Conservation (phyloP, 2,888 invertebrate genomes). For the Falcaria lacertinaria region DNA sequence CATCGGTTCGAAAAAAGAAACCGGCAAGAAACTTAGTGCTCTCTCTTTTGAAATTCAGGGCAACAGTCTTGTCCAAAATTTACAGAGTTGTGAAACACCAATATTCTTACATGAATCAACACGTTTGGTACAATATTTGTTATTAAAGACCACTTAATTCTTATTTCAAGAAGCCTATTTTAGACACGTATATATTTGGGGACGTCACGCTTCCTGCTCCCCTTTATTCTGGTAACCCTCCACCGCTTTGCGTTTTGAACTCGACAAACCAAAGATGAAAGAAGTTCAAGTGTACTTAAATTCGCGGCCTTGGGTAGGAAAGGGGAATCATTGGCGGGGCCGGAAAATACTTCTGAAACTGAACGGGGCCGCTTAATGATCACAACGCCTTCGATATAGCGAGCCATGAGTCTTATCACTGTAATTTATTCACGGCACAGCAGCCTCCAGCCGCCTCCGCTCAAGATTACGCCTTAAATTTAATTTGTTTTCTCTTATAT, state of each 20-base stretch:
- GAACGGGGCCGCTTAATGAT: slow-evolving; percentile 59
- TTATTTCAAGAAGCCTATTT: too few relatives aligned
- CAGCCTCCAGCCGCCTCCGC: slow-evolving; percentile 21
- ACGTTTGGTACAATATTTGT: too few relatives aligned
- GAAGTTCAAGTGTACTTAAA: slow-evolving; percentile 55
- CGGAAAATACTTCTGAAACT: slow-evolving; percentile 57
- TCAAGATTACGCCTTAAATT: not conserved
- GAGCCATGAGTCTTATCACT: slow-evolving; percentile 68
- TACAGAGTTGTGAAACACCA: too few relatives aligned
- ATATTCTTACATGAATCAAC: too few relatives aligned
- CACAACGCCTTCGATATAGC: slow-evolving; percentile 74
- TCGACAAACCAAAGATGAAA: slow-evolving; percentile 58
- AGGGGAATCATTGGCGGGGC: slow-evolving; percentile 43
- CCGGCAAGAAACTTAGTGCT: too few relatives aligned
- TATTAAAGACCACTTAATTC: too few relatives aligned
- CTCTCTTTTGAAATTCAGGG: too few relatives aligned
- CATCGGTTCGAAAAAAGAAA: too few relatives aligned
- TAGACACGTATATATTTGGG: not conserved
- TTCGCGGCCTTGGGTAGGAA: slow-evolving; percentile 41
- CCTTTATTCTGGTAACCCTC: slow-evolving; percentile 31
- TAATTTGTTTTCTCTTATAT: slow-evolving; percentile 1
- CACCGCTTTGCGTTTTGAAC: slow-evolving; percentile 41
- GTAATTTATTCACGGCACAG: slow-evolving; percentile 73
- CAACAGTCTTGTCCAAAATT: too few relatives aligned
- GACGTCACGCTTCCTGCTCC: slow-evolving; percentile 11